Evolutionary conservation across 2,888 invertebrate species (phyloP), one percentile per base, ranked within the genome.

Genomic region (Zaprionus obscuricornis): DNA sequence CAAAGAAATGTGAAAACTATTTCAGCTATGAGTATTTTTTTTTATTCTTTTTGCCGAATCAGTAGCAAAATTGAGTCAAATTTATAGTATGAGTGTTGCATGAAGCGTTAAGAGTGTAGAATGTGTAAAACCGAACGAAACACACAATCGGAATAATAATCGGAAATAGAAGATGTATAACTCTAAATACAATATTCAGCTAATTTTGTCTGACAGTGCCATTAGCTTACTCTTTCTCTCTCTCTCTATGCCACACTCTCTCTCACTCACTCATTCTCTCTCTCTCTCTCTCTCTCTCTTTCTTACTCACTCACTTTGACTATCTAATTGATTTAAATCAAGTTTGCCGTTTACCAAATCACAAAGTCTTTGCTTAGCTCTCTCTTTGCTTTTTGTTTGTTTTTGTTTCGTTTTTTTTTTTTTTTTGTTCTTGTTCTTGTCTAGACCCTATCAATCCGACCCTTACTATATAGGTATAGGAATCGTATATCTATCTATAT

Each of bases 251-350:
- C n/a, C n/a, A n/a, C n/a, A n/a, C n/a, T n/a, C n/a, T n/a, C n/a
- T n/a, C n/a, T n/a, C n/a, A n/a, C n/a, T n/a, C n/a, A n/a, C n/a
- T n/a, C n/a, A n/a, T n/a, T n/a, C n/a, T n/a, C n/a, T n/a, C n/a
- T n/a, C n/a, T n/a, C n/a, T n/a, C n/a, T n/a, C n/a, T n/a, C n/a
- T n/a, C n/a, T n/a, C n/a, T n/a, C n/a, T n/a, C n/a, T n/a, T n/a
- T n/a, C n/a, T n/a, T n/a, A n/a, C n/a, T n/a, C n/a, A n/a, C n/a
- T n/a, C n/a, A n/a, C n/a, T n/a, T n/a, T n/a, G n/a, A n/a, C n/a
- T n/a, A n/a, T 76, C 70, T 81, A 81, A 81, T 81, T 81, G 79
- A 81, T 81, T 81, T 81, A 86, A 86, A 86, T 86, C 85, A 86
- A 86, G 86, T 77, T 51, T 68, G 47, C 68, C 73, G 73, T 62